These are phyloP conservation scores for Rallus limicola DNA, from an alignment of 2,113 vertebrate species.

Conservation along the genomic window DNA sequence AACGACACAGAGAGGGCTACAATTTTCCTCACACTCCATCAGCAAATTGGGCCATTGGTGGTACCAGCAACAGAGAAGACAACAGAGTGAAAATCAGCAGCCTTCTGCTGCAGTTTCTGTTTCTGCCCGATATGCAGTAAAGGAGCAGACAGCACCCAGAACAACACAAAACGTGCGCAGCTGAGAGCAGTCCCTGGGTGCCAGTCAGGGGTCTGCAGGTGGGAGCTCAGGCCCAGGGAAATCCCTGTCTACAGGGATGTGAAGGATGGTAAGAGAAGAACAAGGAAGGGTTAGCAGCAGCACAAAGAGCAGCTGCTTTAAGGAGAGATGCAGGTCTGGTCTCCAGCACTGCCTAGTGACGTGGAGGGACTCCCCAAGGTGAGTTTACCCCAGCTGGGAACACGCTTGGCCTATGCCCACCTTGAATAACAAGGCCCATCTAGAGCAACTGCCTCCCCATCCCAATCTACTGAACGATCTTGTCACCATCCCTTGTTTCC, in stretches of 20 bases:
- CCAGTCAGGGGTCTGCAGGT: background rate
- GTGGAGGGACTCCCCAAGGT: background rate
- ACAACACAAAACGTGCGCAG: background rate
- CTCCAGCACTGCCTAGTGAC: background rate
- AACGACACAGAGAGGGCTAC: background rate
- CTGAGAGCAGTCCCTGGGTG: background rate
- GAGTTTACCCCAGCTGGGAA: background rate
- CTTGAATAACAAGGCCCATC: background rate
- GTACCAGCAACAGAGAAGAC: background rate
- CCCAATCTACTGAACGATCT: background rate
- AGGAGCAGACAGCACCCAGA: background rate
- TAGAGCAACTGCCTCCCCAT: background rate
- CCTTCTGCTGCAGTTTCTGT: background rate
- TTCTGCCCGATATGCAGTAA: background rate
- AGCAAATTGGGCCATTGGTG: background rate
- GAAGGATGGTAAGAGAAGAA: background rate
- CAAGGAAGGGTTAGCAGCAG: background rate
- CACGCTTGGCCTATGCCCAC: background rate
- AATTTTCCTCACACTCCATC: background rate
- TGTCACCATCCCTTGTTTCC: background rate
- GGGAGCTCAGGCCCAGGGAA: background rate
- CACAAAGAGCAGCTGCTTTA: background rate
- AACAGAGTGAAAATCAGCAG: background rate
- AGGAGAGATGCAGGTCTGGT: rapidly evolving
- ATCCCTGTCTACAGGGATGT: background rate